Percentiles rank a stretch among this genome's conserved stretches.
Evolutionary conservation across 2,797 vertebrate genomes (phyloP).

Genomic region (Sylvia borin): DNA sequence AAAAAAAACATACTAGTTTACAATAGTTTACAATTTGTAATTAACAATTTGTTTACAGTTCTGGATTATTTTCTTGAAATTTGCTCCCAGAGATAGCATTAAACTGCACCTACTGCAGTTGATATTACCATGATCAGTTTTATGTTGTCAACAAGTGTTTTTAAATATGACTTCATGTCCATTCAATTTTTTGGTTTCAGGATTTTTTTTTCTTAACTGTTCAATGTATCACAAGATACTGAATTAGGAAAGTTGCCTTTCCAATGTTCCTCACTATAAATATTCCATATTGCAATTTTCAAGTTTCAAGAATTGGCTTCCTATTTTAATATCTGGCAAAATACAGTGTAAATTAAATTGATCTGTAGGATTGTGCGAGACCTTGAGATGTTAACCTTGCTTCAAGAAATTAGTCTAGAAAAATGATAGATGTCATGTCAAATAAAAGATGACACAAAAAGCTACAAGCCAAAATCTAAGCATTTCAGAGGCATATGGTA

Average conservation of each 20-base stretch:
- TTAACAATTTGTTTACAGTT: background rate
- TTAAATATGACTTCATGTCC: background rate
- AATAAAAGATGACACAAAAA: background rate
- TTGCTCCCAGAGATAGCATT: background rate
- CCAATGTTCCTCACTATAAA: background rate
- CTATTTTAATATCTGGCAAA: background rate
- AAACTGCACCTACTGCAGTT: background rate
- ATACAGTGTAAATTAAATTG: background rate
- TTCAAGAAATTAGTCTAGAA: background rate
- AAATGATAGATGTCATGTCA: background rate
- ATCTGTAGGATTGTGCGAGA: background rate
- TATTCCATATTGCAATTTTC: background rate
- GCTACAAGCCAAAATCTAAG: background rate
- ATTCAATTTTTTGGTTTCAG: background rate
- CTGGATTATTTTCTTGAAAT: background rate
- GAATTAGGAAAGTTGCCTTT: background rate
- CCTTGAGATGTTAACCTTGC: background rate
- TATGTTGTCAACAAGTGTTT: background rate
- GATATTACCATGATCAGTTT: background rate
- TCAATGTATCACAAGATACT: background rate
- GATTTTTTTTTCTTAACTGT: background rate
- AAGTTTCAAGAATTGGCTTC: background rate
- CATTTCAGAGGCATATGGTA: background rate
- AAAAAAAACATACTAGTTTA: background rate
- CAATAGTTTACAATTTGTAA: background rate